phyloP scores from a whole-genome alignment of 2,797 vertebrate genomes.

The Nyctibius grandis region DNA sequence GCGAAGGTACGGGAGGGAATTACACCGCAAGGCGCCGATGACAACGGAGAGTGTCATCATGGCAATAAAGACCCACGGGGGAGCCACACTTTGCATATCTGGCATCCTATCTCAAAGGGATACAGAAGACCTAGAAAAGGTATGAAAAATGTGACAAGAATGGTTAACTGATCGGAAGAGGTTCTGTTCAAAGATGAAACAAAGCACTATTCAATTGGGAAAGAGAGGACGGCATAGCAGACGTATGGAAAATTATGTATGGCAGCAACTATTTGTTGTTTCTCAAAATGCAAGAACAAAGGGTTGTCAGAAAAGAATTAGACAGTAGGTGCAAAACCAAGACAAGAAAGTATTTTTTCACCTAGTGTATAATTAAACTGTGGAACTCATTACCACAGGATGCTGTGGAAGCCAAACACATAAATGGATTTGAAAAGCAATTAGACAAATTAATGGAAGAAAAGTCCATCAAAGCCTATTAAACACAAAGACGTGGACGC shows the following conservation, averaged over 20 bases:
- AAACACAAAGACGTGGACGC: neutral
- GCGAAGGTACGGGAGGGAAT: neutral
- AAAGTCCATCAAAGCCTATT: conserved; percentile 37
- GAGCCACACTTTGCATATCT: too few relatives aligned
- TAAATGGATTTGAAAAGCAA: conserved; percentile 45
- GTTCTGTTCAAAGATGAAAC: neutral
- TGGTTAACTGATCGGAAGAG: neutral
- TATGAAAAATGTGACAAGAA: neutral
- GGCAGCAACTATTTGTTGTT: neutral
- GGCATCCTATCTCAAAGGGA: neutral
- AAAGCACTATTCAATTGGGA: neutral
- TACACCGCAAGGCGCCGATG: accelerated
- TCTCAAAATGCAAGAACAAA: neutral
- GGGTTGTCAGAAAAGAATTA: neutral
- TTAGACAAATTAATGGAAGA: conserved; percentile 49
- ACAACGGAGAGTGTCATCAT: neutral
- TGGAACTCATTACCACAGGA: conserved; percentile 24
- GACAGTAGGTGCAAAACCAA: conserved; percentile 29
- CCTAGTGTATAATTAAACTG: conserved; percentile 15
- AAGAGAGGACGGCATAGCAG: accelerated
- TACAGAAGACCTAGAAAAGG: neutral
- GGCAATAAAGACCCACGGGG: neutral
- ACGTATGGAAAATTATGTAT: accelerated
- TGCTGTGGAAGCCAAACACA: conserved; percentile 9
- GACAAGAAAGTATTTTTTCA: conserved; percentile 34